Evolutionary conservation across 2,113 vertebrate species (phyloP).

Genomic region (Phodopus roborovskii): DNA sequence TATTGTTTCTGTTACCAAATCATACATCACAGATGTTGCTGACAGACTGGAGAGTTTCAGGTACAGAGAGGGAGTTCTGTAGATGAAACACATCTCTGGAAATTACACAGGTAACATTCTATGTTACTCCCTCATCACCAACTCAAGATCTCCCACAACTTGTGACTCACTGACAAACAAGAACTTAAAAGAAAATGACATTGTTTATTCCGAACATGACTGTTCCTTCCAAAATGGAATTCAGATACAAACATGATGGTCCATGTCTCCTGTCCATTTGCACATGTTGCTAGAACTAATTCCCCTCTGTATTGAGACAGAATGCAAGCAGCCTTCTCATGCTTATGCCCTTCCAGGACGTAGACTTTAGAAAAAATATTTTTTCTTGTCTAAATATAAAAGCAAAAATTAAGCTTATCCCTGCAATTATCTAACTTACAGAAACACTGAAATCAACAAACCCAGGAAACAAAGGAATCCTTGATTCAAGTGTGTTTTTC

Average conservation of each 20-base stretch:
- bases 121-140: neutral
- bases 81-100: neutral
- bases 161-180: neutral
- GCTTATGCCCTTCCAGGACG: neutral
- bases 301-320: slow-evolving; percentile 1
- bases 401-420: neutral
- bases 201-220: neutral
- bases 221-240: neutral
- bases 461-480: neutral
- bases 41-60: accelerated
- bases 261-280: neutral
- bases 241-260: neutral
- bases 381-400: slow-evolving; percentile 30
- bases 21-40: neutral
- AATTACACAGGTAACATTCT: neutral
- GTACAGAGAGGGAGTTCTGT: neutral
- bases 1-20: neutral
- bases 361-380: slow-evolving; percentile 35
- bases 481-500: neutral
- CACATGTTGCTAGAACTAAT: neutral
- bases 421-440: neutral
- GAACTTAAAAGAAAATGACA: neutral
- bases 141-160: neutral
- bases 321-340: neutral
- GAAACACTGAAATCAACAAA: neutral